Base-by-base conservation (phyloP, 2,113 vertebrate species). In the Nibea coibor region DNA sequence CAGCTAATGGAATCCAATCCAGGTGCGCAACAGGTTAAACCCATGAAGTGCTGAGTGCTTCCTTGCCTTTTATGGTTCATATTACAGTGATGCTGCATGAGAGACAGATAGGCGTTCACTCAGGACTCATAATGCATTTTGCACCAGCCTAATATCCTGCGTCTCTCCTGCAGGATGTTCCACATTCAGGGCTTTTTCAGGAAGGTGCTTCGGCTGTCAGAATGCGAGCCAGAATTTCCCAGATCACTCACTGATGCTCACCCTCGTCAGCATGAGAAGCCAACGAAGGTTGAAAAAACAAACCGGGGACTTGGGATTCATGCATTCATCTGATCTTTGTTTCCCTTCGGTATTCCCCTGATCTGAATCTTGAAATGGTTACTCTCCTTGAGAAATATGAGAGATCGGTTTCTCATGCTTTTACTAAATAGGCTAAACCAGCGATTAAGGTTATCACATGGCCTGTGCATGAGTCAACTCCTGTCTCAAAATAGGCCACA, bases 401-500 rank as follows among this genome's bases (percentile, higher is more conserved):
- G 24, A 62, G 24, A 28, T 63, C 50, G 35, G 61, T 63, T 74
- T 62, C 68, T 81, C 47, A 15, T 77, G 39, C 65, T 68, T 72
- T 78, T 14, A 45, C n/a, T 63, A 80, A 85, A 89, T 12, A 86
- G 73, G 54, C 48, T 77, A 78, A 86, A 86, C 3, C 43, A 17
- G 64, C 63, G 77, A 89, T 82, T 72, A 85, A 72, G 64, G 64
- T 75, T 78, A 75, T 85, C 82, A 59, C 65, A 80, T 69, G 51
- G 57, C 39, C 11, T n/a, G 0, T 47, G 58, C 42, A 75, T 72
- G 74, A 87, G 78, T 85, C 82, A 91, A 16, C 53, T 19, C 22
- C 26, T 9, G 20, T 74, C 57, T 90, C 73, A 67, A 88, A 88
- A 79, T 69, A 88, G 51, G 77, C 78, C 88, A 72, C 48, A 61